Evolutionary conservation across 2,113 vertebrate species (phyloP).

Genomic region (Mungos mungo): DNA sequence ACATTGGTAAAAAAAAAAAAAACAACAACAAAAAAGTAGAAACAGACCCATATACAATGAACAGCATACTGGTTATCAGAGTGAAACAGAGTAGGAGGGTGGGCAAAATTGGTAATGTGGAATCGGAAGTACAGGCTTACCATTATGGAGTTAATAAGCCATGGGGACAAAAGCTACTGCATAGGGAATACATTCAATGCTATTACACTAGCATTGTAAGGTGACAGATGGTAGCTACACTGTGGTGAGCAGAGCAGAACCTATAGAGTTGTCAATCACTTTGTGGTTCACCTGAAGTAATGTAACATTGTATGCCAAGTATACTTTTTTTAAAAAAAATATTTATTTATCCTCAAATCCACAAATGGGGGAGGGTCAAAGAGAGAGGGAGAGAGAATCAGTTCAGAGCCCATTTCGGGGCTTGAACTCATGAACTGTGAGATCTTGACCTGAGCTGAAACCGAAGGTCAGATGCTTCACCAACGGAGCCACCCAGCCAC

Average conservation of each 20-base stretch:
- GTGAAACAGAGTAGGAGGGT: neutral
- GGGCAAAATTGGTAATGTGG: neutral
- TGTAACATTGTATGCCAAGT: neutral
- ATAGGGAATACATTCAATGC: neutral
- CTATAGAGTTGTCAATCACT: neutral
- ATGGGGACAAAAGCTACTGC: neutral
- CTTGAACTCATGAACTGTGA: too few species aligned
- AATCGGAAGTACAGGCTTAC: neutral
- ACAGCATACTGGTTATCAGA: neutral
- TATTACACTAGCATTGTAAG: neutral
- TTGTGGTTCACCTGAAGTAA: neutral
- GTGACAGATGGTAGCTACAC: too few species aligned
- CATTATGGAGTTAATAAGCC: neutral
- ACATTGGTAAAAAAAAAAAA: neutral
- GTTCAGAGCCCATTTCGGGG: too few species aligned
- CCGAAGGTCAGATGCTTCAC: too few species aligned
- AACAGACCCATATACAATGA: neutral
- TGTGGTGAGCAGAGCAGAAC: too few species aligned
- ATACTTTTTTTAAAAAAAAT: too few species aligned
- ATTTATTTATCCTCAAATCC: too few species aligned
- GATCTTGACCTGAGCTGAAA: too few species aligned
- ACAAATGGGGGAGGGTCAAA: too few species aligned
- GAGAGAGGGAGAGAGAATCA: too few species aligned
- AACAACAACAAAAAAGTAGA: neutral
- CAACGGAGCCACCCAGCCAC: too few species aligned